These are phyloP conservation scores for Gallinago paraguaiae DNA, from an alignment of 2,113 vertebrate species.

Conservation along the genomic window DNA sequence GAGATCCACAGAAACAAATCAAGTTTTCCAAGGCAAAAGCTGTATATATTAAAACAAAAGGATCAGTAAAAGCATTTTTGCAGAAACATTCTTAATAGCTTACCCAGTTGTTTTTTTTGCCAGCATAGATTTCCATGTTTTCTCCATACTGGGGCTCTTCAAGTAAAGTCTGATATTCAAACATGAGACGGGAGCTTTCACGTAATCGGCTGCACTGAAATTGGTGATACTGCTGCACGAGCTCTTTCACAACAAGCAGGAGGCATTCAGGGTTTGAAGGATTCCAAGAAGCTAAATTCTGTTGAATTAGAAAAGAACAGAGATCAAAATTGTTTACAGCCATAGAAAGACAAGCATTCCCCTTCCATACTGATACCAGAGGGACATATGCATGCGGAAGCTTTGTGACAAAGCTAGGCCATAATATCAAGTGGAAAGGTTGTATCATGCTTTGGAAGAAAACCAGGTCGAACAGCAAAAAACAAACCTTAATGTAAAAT, in stretches of 20 bases:
- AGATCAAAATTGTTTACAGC: not conserved
- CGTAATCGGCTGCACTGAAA: slow-evolving; percentile 93
- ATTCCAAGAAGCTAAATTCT: slow-evolving; percentile 95
- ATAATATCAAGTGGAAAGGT: not conserved
- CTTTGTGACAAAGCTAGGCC: not conserved
- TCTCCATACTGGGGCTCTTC: slow-evolving; percentile 91
- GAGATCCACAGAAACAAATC: not conserved
- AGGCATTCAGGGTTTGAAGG: slow-evolving; percentile 90
- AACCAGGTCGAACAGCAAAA: not conserved
- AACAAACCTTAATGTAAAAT: not conserved
- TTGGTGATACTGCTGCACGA: slow-evolving; percentile 95
- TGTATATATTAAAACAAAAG: not conserved
- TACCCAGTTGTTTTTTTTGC: slow-evolving; percentile 98
- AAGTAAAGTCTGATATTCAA: slow-evolving; percentile 95
- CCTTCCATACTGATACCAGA: not conserved
- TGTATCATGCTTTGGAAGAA: not conserved
- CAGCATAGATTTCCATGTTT: slow-evolving; percentile 96
- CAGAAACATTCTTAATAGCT: slow-evolving; percentile 25
- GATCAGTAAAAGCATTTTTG: not conserved
- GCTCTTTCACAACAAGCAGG: slow-evolving; percentile 94
- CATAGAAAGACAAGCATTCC: not conserved
- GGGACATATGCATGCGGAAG: not conserved
- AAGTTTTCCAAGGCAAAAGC: not conserved
- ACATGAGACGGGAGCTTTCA: slow-evolving; percentile 95
- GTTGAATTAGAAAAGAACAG: slow-evolving; percentile 20